Evolutionary conservation across 2,888 invertebrate genomes (phyloP).

Genomic region (Priocnemis perturbator): DNA sequence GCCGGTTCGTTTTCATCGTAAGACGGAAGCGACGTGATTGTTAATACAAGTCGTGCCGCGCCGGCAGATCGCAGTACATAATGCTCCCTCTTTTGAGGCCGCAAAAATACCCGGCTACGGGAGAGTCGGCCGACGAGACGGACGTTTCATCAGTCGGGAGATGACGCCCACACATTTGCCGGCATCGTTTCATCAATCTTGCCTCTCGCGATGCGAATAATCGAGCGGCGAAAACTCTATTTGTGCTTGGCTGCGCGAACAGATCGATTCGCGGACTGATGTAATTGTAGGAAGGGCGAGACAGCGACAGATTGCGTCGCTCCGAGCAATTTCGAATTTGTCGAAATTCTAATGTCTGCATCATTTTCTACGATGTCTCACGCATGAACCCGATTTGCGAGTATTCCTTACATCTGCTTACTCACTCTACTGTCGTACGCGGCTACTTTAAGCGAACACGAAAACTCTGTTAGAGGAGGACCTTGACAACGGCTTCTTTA

Average conservation of each 20-base stretch:
- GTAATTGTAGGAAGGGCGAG: too few relatives aligned
- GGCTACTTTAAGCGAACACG: neutral
- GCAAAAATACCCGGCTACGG: slow-evolving; percentile 22
- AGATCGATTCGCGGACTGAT: too few relatives aligned
- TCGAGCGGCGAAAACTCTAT: too few relatives aligned
- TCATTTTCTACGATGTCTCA: too few relatives aligned
- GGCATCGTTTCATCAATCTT: slow-evolving; percentile 35
- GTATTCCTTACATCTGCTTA: neutral
- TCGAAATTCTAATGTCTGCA: neutral
- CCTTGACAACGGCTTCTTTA: too few relatives aligned
- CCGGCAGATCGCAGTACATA: neutral
- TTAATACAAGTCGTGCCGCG: slow-evolving; percentile 57
- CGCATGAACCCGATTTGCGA: too few relatives aligned
- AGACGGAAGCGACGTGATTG: slow-evolving; percentile 53
- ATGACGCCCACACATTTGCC: slow-evolving; percentile 52
- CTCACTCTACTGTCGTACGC: neutral
- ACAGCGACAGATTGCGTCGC: neutral
- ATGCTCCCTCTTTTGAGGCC: slow-evolving; percentile 23
- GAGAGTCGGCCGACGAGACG: slow-evolving; percentile 22
- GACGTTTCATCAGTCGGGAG: slow-evolving; percentile 40
- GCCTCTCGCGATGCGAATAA: slow-evolving; percentile 31
- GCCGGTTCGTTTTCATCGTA: neutral
- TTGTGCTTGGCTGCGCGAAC: too few relatives aligned
- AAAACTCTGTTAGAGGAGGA: too few relatives aligned
- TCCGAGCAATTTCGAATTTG: neutral